A percentile compares a stretch with the other conserved stretches of the same genome.
These are phyloP conservation scores for Bedellia somnulentella DNA, from an alignment of 2,888 invertebrate species.

Conservation along the genomic window DNA sequence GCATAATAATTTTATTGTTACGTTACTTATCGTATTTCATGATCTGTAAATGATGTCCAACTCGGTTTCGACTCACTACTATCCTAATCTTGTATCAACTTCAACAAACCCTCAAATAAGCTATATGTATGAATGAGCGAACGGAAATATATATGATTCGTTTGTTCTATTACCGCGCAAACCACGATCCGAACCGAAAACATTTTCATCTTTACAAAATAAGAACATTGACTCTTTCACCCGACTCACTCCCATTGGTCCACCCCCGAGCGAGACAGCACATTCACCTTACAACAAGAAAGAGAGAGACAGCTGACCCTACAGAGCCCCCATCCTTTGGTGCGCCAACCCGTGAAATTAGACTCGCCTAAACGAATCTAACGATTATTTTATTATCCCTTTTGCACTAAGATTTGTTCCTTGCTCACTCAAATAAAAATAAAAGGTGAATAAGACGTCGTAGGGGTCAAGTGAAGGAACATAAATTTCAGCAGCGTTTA, in stretches of 20 bases:
- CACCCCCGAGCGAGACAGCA: conserved; percentile 21
- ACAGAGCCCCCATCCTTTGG: conserved; percentile 51
- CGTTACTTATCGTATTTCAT: no score
- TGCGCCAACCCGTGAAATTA: conserved; percentile 58
- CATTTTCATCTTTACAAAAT: conserved; percentile 25
- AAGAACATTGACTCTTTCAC: conserved; percentile 25
- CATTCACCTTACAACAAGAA: conserved; percentile 6
- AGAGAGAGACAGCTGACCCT: conserved; percentile 26
- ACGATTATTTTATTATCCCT: conserved; percentile 62
- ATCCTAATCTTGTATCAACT: no score
- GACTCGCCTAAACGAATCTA: conserved; percentile 60
- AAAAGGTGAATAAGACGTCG: conserved; percentile 55
- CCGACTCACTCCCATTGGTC: conserved; percentile 33
- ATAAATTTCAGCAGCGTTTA: conserved; percentile 46
- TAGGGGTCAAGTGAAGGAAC: conserved; percentile 44
- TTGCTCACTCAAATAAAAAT: conserved; percentile 62
- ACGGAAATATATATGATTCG: no score
- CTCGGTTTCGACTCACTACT: no score
- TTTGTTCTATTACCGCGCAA: no score
- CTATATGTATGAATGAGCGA: no score
- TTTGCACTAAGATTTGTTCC: conserved; percentile 61
- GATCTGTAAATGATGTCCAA: no score
- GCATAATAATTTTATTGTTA: no score
- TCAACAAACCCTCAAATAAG: no score
- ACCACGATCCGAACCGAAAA: conserved; percentile 28